A percentile compares a stretch with the other conserved stretches of the same genome.
Evolutionary conservation across 2,888 invertebrate species (phyloP).

Genomic region (Thecophora atra): DNA sequence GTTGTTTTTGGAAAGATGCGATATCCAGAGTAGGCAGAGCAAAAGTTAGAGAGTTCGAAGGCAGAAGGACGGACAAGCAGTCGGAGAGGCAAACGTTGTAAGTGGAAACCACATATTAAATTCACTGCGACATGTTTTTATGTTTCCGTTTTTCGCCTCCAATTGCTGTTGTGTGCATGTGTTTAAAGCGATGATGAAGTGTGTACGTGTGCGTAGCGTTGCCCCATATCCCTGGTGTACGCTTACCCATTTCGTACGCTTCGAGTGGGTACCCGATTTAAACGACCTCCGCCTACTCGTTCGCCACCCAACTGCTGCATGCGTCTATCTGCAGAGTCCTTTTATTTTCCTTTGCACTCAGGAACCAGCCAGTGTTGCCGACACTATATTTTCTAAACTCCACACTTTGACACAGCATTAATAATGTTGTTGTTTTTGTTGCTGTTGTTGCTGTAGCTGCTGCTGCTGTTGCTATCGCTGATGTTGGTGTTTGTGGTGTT

Average conservation of each 20-base stretch:
- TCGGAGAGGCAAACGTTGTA: not conserved
- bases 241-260: not conserved
- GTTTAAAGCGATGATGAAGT: not conserved
- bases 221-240: conserved; percentile 4
- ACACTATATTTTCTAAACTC: conserved; percentile 22
- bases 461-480: conserved; percentile 12
- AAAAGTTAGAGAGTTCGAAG: no score
- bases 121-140: conserved; percentile 33
- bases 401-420: conserved; percentile 32
- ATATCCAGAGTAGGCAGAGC: no score
- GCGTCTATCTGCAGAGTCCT: not conserved
- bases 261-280: conserved; percentile 4
- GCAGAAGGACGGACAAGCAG: no score
- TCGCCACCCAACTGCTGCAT: not conserved
- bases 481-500: not conserved
- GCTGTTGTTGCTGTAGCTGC: conserved; percentile 18
- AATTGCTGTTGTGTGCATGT: conserved; percentile 6
- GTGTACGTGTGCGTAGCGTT: not conserved
- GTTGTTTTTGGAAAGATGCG: no score
- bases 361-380: conserved; percentile 21
- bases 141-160: conserved; percentile 11
- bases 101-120: conserved; percentile 34
- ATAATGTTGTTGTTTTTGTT: conserved; percentile 25
- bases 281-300: not conserved
- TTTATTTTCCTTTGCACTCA: conserved; percentile 18